These are phyloP conservation scores for Stichodactyla mertensii DNA, from an alignment of 64 coral and sea anemone species.

Conservation along the genomic window DNA sequence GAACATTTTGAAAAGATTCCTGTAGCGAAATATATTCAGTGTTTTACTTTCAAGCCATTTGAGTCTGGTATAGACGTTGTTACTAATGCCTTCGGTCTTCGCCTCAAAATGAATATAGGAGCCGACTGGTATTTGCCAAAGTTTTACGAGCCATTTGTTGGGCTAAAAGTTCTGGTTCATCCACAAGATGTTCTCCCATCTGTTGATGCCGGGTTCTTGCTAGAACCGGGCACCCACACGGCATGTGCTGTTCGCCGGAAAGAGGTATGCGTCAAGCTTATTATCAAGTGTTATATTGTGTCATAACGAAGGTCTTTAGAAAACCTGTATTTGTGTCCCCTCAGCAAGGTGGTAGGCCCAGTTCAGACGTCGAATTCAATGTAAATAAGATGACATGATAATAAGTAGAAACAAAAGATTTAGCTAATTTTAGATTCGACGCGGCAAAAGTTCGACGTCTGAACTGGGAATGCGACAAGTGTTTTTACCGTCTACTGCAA, in stretches of 20 bases:
- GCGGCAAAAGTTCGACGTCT: too few relatives aligned
- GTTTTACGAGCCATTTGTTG: conserved; percentile 12
- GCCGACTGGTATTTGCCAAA: conserved; percentile 10
- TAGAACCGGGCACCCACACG: background rate
- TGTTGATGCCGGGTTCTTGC: background rate
- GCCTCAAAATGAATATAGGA: conserved; percentile 23
- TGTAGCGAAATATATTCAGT: background rate
- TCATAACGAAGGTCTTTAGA: too few relatives aligned
- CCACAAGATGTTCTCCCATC: background rate
- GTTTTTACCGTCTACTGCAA: too few relatives aligned
- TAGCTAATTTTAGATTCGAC: too few relatives aligned
- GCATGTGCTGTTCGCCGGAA: background rate
- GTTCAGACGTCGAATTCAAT: too few relatives aligned
- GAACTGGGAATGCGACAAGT: too few relatives aligned
- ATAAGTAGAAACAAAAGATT: too few relatives aligned
- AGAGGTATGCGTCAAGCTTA: background rate
- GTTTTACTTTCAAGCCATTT: conserved; percentile 22
- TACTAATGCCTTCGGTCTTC: conserved; percentile 5
- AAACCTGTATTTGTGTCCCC: too few relatives aligned
- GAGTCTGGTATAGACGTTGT: background rate
- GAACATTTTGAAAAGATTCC: background rate
- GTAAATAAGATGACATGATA: too few relatives aligned
- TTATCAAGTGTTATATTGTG: too few relatives aligned
- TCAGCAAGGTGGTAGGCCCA: too few relatives aligned
- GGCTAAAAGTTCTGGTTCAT: conserved; percentile 2